These are phyloP conservation scores for Henricia sp. DNA, from an alignment of 53 echinoderm and acorn worm genomes.

Conservation along the genomic window DNA sequence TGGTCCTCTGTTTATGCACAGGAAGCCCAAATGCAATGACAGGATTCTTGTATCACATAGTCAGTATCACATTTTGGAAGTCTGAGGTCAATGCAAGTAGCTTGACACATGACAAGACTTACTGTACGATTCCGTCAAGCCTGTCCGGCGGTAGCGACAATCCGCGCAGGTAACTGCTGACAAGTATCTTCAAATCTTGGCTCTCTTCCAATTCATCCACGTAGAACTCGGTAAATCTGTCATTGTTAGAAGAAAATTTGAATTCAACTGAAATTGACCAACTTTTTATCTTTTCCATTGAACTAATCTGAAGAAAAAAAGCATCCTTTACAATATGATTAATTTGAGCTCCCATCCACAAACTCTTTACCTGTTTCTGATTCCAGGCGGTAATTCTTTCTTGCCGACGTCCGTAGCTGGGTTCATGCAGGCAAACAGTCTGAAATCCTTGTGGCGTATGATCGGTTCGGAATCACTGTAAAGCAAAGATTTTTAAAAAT, in stretches of 20 bases:
- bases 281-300: too few species aligned
- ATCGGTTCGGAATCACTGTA: slow-evolving; percentile 85
- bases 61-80: too few species aligned
- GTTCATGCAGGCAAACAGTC: slow-evolving; percentile 99
- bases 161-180: slow-evolving; percentile 81
- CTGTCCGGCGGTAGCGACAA: slow-evolving; percentile 68
- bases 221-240: slow-evolving; percentile 93
- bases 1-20: too few species aligned
- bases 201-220: slow-evolving; percentile 91
- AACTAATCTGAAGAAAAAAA: too few species aligned
- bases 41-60: too few species aligned
- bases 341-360: too few species aligned
- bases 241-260: too few species aligned
- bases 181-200: slow-evolving; percentile 81
- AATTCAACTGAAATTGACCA: too few species aligned
- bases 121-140: slow-evolving; percentile 92
- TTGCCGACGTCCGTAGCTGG: slow-evolving; percentile 99
- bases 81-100: too few species aligned
- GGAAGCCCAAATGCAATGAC: too few species aligned
- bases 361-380: slow-evolving; percentile 88
- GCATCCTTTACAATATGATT: too few species aligned
- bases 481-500: too few species aligned
- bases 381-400: slow-evolving; percentile 93
- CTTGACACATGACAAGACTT: slow-evolving; percentile 64
- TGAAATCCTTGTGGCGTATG: slow-evolving; percentile 83